Percentiles rank a stretch among this genome's conserved stretches.
phyloP scores from a whole-genome alignment of 2,797 vertebrate species.

The Avahi laniger region DNA sequence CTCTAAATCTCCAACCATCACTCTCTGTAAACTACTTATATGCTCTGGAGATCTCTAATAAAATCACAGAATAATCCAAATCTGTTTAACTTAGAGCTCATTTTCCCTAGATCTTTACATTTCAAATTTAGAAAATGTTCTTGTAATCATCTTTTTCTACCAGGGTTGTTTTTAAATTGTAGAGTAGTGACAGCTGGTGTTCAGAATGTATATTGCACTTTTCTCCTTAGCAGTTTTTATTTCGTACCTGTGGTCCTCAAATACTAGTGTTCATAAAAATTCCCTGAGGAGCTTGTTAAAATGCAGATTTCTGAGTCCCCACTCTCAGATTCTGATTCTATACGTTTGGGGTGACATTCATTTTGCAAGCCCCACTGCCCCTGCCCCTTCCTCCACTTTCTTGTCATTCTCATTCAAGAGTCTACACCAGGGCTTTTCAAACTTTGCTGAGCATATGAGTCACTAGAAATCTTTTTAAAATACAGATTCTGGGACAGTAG shows the following conservation, averaged over 20 bases:
- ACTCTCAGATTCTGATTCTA: background rate
- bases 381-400: background rate
- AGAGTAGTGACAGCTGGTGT: conserved; percentile 61
- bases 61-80: conserved; percentile 18
- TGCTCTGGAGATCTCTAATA: background rate
- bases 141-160: background rate
- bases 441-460: background rate
- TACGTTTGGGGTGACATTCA: background rate
- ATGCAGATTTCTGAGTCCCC: background rate
- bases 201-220: conserved; percentile 17
- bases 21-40: background rate
- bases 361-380: background rate
- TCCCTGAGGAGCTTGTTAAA: background rate
- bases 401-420: background rate
- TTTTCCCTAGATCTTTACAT: conserved; percentile 9
- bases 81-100: conserved; percentile 21
- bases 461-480: background rate
- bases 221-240: background rate
- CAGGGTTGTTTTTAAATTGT: conserved; percentile 7
- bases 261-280: background rate
- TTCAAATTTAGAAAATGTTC: conserved; percentile 38
- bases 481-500: background rate
- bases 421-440: background rate
- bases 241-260: background rate
- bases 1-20: conserved; percentile 18